A percentile compares a stretch with the other conserved stretches of the same genome.
Conservation (phyloP, 1,140 invertebrate species). For the Eurosta solidaginis region DNA sequence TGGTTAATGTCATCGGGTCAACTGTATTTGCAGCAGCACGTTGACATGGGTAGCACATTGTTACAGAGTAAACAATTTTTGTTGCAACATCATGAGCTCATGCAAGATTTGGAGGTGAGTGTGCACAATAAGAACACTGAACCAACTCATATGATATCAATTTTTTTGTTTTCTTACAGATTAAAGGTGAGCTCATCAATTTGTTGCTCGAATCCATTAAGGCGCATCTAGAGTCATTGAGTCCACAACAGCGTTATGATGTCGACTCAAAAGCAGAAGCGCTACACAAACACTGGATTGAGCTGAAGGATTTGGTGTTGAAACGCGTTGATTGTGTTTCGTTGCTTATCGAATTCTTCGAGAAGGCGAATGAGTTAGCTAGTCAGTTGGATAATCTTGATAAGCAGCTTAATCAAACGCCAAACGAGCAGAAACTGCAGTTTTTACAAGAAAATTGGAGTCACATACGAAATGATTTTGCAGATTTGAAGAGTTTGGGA, state of each 20-base stretch:
- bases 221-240: slow-evolving; percentile 69
- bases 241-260: slow-evolving; percentile 69
- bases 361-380: slow-evolving; percentile 69
- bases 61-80: slow-evolving; percentile 75
- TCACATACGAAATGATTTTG: slow-evolving; percentile 65
- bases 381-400: slow-evolving; percentile 73
- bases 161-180: slow-evolving; percentile 59
- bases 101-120: slow-evolving; percentile 74
- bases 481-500: slow-evolving; percentile 67
- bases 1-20: slow-evolving; percentile 75
- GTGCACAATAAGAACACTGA: not conserved
- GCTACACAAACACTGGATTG: slow-evolving; percentile 68
- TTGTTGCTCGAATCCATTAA: slow-evolving; percentile 67
- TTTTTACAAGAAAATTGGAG: slow-evolving; percentile 68
- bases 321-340: slow-evolving; percentile 68
- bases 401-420: slow-evolving; percentile 60
- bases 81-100: slow-evolving; percentile 73
- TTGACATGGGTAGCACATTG: slow-evolving; percentile 75
- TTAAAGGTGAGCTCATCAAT: slow-evolving; percentile 72
- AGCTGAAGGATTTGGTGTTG: slow-evolving; percentile 68
- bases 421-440: slow-evolving; percentile 64
- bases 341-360: slow-evolving; percentile 76
- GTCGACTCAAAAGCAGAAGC: slow-evolving; percentile 68
- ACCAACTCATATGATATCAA: not conserved
- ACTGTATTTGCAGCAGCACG: slow-evolving; percentile 73